Base-by-base conservation (phyloP, 2,797 vertebrate genomes). In the Clarias platycephalus region DNA sequence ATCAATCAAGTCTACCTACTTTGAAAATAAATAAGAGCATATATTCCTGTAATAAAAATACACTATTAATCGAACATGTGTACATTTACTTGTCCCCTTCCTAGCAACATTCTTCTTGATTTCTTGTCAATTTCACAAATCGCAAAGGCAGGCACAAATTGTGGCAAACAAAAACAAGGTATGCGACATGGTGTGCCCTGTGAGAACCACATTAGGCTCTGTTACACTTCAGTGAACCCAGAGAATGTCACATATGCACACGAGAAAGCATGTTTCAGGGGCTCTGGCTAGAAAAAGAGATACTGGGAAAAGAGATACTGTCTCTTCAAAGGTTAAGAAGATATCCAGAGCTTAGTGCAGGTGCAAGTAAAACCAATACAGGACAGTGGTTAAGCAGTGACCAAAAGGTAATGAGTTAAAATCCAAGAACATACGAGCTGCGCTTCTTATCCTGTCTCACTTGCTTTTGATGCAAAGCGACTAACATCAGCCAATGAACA, bases 91-190 rank as follows among this genome's bases (percentile, higher is more conserved):
- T 85, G 83, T 89, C 78, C 67, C 86, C 53, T 60, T 92, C 84
- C 88, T 91, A 88, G 22, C 75, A 57, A 85, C 78, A 57, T 26
- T 44, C 60, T 64, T 89, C 87, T 88, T 89, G 91, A 78, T 88
- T 93, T 95, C 95, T 95, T 96, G 95, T 96, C 95, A 96, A 96
- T 96, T 96, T 95, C 95, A 96, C 95, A 96, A 95, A 95, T 94
- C 93, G 93, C 93, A 92, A 93, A 93, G 90, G 91, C 92, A 94
- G 93, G 92, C 93, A 93, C 92, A 93, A 91, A 93, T 90, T 92
- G 94, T 92, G 93, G 93, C 91, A 92, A 90, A 92, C 62, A 77
- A 79, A 92, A 93, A 92, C 93, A 93, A 93, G 92, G 93, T 91
- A 93, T 88, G 91, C 86, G 87, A 85, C 88, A 87, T 89, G 22